Evolutionary conservation across 2,888 invertebrate genomes (phyloP).

Genomic region (Rhabditophanes sp.): DNA sequence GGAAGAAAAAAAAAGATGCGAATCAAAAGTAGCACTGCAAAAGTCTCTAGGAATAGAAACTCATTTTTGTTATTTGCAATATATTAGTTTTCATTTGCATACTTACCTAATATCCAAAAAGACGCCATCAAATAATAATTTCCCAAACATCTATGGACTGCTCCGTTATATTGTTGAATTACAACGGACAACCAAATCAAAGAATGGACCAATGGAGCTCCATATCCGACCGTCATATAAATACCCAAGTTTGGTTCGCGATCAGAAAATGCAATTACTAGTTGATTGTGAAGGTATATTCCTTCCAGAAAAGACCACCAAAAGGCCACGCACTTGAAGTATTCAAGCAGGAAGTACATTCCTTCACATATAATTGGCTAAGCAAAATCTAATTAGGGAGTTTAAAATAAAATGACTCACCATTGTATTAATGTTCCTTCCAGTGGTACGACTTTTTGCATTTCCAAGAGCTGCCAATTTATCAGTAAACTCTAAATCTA

Average conservation of each 20-base stretch:
- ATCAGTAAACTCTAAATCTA: constrained; percentile 46
- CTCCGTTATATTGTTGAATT: constrained; percentile 29
- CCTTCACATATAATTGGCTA: constrained; percentile 67
- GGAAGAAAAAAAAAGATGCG: too few species aligned
- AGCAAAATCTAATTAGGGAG: constrained; percentile 13
- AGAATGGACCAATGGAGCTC: constrained; percentile 41
- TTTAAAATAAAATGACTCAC: constrained; percentile 26
- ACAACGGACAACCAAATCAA: constrained; percentile 35
- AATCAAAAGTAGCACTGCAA: too few species aligned
- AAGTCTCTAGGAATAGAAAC: too few species aligned
- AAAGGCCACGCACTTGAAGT: constrained; percentile 73
- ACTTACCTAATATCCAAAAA: constrained; percentile 70
- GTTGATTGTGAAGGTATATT: constrained; percentile 66
- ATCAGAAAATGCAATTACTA: constrained; percentile 53
- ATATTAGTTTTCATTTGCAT: too few species aligned
- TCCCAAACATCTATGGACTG: constrained; percentile 39
- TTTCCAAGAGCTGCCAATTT: constrained; percentile 33
- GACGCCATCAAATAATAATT: constrained; percentile 41
- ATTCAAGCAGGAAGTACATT: constrained; percentile 66
- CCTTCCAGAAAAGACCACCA: constrained; percentile 96
- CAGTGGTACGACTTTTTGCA: constrained; percentile 31
- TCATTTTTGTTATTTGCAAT: too few species aligned
- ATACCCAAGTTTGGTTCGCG: constrained; percentile 45
- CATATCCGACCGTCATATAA: constrained; percentile 46
- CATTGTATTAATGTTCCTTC: constrained; percentile 47